These are phyloP conservation scores for Pachycephus smyrnensis DNA, from an alignment of 2,888 invertebrate species.

Conservation along the genomic window DNA sequence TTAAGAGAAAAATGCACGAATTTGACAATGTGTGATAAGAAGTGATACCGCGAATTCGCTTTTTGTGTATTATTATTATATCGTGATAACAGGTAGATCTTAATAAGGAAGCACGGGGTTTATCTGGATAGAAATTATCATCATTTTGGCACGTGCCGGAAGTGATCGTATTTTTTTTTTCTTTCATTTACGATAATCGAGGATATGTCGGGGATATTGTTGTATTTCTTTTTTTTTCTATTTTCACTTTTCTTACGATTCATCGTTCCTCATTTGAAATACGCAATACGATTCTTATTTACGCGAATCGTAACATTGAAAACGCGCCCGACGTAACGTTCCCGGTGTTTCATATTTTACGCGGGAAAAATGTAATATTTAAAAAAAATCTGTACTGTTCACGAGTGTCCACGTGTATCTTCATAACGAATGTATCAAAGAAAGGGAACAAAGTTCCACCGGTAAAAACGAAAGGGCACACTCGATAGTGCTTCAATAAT, in stretches of 20 bases:
- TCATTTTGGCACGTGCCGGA: constrained; percentile 47
- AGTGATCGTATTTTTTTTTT: constrained; percentile 30
- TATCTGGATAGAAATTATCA: constrained; percentile 5
- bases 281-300: background rate
- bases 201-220: constrained; percentile 31
- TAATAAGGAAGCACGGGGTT: constrained; percentile 9
- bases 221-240: background rate
- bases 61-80: background rate
- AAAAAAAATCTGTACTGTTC: background rate
- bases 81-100: background rate
- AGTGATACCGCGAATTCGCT: background rate
- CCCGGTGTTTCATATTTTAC: background rate
- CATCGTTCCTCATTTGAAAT: background rate
- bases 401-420: background rate
- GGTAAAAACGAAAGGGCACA: background rate
- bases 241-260: background rate
- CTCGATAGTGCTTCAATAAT: background rate
- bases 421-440: too few relatives aligned
- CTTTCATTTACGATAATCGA: constrained; percentile 15
- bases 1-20: constrained; percentile 11
- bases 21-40: constrained; percentile 11
- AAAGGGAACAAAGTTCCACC: too few relatives aligned
- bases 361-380: background rate
- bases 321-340: background rate
- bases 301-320: background rate